Conservation (phyloP, 1,140 invertebrate species). For the Cyclina sinensis region DNA sequence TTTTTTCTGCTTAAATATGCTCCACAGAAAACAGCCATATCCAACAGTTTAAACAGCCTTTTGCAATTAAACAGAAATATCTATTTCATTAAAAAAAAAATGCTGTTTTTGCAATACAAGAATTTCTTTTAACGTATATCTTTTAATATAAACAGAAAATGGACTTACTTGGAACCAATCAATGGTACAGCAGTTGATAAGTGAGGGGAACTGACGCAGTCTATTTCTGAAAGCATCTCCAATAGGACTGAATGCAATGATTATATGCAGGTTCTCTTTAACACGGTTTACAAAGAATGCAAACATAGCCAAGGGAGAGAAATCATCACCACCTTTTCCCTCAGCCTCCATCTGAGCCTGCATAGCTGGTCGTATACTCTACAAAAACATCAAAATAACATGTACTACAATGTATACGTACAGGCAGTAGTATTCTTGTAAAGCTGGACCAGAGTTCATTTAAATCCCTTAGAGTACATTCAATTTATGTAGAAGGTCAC, state of each 20-base stretch:
- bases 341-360: constrained; percentile 62
- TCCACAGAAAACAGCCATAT: no score
- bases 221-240: constrained; percentile 86
- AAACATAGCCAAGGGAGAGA: constrained; percentile 86
- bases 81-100: no score
- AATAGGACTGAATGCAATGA: constrained; percentile 87
- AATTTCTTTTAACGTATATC: no score
- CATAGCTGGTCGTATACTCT: constrained; percentile 85
- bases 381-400: constrained; percentile 1
- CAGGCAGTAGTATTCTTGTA: no score
- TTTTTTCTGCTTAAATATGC: no score
- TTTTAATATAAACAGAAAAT: not conserved
- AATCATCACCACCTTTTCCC: constrained; percentile 84
- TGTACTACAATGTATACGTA: no score
- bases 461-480: no score
- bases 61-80: no score
- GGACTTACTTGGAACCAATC: constrained; percentile 88
- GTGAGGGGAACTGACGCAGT: constrained; percentile 86
- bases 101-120: no score
- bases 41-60: no score
- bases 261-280: constrained; percentile 86
- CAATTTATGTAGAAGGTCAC: no score
- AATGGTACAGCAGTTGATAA: constrained; percentile 87
- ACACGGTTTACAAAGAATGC: constrained; percentile 86
- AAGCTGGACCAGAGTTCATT: no score